Evolutionary conservation across 2,797 vertebrate species (phyloP).

Genomic region (Danio kyathit): DNA sequence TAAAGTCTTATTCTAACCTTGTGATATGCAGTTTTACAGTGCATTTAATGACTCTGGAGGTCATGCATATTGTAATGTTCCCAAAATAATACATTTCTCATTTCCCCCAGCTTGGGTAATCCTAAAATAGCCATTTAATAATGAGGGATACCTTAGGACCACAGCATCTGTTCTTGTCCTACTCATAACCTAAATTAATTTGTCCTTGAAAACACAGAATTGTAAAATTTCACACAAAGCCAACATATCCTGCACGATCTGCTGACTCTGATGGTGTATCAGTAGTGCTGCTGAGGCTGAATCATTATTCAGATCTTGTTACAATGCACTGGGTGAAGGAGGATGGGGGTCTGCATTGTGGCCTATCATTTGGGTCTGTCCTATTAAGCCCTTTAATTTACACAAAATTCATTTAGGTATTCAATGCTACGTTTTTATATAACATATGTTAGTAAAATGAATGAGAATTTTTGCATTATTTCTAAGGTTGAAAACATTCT

Average conservation of each 20-base stretch:
- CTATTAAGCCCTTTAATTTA: not conserved
- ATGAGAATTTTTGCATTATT: not conserved
- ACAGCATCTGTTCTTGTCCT: not conserved
- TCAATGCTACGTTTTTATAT: not conserved
- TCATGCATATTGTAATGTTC: not conserved
- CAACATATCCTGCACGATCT: not conserved
- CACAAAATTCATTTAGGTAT: not conserved
- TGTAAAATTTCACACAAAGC: not conserved
- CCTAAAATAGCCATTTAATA: not conserved
- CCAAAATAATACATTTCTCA: not conserved
- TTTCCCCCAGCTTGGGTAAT: not conserved
- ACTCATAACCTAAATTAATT: not conserved
- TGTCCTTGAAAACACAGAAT: not conserved
- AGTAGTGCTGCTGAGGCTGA: slow-evolving; percentile 6
- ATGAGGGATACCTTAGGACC: not conserved
- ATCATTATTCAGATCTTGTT: slow-evolving; percentile 26
- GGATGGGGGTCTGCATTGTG: slow-evolving; percentile 26
- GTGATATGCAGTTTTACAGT: not conserved
- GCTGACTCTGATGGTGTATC: not conserved
- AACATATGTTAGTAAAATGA: not conserved
- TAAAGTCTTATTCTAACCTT: not conserved
- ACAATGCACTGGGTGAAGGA: slow-evolving; percentile 25
- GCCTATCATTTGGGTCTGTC: slow-evolving; percentile 12
- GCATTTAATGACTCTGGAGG: not conserved
- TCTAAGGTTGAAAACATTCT: not conserved